phyloP scores from a whole-genome alignment of 2,113 vertebrate species.

The Boulengeromyrus knoepffleri region DNA sequence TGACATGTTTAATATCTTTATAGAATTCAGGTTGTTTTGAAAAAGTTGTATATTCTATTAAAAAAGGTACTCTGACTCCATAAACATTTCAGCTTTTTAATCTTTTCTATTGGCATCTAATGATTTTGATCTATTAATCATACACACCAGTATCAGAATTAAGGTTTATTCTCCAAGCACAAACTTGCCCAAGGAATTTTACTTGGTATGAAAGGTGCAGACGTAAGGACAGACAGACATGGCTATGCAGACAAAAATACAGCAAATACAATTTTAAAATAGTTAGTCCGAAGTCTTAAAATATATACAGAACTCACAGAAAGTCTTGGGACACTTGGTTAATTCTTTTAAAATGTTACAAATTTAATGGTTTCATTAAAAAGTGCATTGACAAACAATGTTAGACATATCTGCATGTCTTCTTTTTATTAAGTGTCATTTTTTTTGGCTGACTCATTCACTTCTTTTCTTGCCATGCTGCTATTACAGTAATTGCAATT shows the following conservation, averaged over 20 bases:
- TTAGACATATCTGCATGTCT: neutral
- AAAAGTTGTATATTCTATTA: neutral
- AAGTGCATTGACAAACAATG: neutral
- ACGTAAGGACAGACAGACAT: neutral
- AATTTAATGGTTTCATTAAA: neutral
- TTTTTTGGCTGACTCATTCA: neutral
- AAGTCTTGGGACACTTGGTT: neutral
- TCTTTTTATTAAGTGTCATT: neutral
- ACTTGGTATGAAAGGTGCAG: neutral
- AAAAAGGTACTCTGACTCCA: neutral
- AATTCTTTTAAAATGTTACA: neutral
- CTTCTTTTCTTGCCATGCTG: neutral
- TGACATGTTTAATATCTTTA: neutral
- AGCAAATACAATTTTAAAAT: too few species aligned
- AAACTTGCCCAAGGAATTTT: neutral
- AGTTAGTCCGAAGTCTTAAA: too few species aligned
- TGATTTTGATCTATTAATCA: neutral
- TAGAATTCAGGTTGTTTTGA: neutral
- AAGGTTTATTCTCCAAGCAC: neutral
- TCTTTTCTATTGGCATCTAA: neutral
- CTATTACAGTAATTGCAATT: too few species aligned
- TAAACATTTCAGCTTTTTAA: neutral
- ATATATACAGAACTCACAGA: neutral
- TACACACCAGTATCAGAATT: neutral
- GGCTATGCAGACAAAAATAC: neutral